Evolutionary conservation across 2,797 vertebrate species (phyloP).

Genomic region (Tiaroga cobitis): DNA sequence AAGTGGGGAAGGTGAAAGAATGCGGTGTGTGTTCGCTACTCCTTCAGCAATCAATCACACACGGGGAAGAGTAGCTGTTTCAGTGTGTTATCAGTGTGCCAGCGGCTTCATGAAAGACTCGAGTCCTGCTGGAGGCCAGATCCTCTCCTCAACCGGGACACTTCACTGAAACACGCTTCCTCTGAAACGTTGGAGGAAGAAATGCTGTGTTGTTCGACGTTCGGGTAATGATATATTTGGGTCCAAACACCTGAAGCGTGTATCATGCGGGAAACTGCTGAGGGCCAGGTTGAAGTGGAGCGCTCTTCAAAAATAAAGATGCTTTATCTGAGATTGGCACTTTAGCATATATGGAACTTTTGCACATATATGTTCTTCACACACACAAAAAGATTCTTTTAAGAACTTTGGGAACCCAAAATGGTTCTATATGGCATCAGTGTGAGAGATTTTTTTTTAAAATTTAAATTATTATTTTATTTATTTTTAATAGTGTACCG

Average conservation of each 20-base stretch:
- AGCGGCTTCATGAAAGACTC: constrained; percentile 57
- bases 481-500: background rate
- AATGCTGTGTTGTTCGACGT: constrained; percentile 9
- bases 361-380: background rate
- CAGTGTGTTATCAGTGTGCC: constrained; percentile 58
- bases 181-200: constrained; percentile 4
- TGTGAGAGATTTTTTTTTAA: too few species aligned
- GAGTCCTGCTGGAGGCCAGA: constrained; percentile 54
- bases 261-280: constrained; percentile 14
- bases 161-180: constrained; percentile 42
- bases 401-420: background rate
- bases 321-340: background rate
- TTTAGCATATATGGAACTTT: background rate
- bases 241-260: constrained; percentile 17
- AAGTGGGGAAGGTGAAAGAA: constrained; percentile 50
- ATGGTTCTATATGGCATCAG: background rate
- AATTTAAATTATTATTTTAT: too few species aligned
- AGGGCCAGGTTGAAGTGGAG: too few species aligned
- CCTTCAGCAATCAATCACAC: constrained; percentile 60
- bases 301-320: background rate
- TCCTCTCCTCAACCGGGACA: constrained; percentile 54
- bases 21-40: constrained; percentile 48
- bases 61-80: constrained; percentile 28
- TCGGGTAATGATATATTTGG: constrained; percentile 30
- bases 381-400: background rate